These are phyloP conservation scores for Geophilus truncorum DNA, from an alignment of 2,888 invertebrate species.

Conservation along the genomic window DNA sequence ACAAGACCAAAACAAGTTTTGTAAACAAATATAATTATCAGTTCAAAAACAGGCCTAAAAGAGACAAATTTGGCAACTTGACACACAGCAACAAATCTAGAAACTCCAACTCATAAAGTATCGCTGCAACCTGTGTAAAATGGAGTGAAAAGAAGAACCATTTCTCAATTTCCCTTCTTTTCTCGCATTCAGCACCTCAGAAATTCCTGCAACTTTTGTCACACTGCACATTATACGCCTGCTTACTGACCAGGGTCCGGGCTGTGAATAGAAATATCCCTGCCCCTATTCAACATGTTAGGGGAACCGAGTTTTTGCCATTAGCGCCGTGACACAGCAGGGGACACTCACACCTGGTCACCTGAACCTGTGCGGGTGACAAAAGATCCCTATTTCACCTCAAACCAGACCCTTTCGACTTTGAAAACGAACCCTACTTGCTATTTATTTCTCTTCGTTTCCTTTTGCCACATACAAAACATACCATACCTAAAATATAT, in stretches of 20 bases:
- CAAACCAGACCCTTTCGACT: background rate
- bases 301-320: slow-evolving; percentile 7
- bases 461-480: too few relatives aligned
- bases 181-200: background rate
- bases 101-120: background rate
- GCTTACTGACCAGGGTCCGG: background rate
- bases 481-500: too few relatives aligned
- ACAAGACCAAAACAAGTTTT: too few relatives aligned
- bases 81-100: background rate
- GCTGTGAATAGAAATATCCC: background rate
- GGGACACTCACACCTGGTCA: slow-evolving; percentile 16
- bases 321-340: slow-evolving; percentile 16
- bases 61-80: background rate
- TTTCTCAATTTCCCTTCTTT: background rate
- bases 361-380: background rate
- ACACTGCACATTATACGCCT: background rate
- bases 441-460: background rate
- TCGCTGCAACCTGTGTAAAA: background rate
- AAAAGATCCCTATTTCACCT: background rate
- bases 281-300: background rate
- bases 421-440: background rate
- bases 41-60: too few relatives aligned
- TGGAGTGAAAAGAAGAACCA: background rate
- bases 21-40: too few relatives aligned
- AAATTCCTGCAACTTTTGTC: slow-evolving; percentile 5